Conservation (phyloP, 2,797 vertebrate species). For the Sebastes itinus region DNA sequence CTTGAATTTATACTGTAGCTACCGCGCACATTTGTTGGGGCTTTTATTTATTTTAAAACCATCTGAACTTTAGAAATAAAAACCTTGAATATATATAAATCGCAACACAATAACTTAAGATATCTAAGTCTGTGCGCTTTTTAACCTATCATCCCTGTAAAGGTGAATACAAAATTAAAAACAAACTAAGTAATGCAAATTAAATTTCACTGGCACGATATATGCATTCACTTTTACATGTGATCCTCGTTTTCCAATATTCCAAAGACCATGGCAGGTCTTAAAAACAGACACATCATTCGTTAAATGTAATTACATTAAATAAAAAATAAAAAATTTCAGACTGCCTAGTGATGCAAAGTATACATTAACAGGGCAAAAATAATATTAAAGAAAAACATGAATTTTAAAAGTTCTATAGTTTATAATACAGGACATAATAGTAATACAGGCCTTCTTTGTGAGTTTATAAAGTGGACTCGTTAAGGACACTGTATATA, state of each 20-base stretch:
- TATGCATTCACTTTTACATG: background rate
- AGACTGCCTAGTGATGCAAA: background rate
- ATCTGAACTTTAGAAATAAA: background rate
- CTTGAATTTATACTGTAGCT: background rate
- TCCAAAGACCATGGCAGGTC: background rate
- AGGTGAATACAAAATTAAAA: background rate
- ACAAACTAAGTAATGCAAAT: background rate
- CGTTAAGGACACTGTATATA: rapidly evolving
- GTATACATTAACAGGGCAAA: background rate
- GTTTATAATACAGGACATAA: background rate
- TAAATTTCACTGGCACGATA: background rate
- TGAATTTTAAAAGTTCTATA: background rate
- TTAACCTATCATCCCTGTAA: background rate
- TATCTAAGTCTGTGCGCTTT: background rate
- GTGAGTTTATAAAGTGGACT: background rate
- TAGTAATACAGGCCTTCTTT: background rate
- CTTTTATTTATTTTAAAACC: background rate
- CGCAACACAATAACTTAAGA: background rate
- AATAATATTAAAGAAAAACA: background rate
- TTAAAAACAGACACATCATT: background rate
- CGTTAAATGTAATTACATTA: background rate
- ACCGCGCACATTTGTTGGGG: background rate
- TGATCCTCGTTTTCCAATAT: background rate
- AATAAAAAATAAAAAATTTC: background rate
- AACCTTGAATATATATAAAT: background rate